phyloP scores from a whole-genome alignment of 2,113 vertebrate genomes.

The Dasyornis broadbenti region DNA sequence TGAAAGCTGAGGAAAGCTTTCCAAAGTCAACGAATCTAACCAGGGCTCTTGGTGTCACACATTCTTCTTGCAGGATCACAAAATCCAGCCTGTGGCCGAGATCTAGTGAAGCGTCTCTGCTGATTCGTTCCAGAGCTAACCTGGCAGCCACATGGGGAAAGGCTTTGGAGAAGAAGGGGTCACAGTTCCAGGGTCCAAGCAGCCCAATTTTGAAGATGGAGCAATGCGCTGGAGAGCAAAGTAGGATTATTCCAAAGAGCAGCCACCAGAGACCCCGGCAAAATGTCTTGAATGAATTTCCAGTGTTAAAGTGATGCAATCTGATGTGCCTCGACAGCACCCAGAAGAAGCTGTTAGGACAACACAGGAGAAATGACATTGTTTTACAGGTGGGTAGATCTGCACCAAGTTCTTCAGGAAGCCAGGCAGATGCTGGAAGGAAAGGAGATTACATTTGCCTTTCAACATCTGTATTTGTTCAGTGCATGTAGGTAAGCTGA shows the following conservation, averaged over 20 bases:
- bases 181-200: slow-evolving; percentile 87
- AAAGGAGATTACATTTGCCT: neutral
- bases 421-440: slow-evolving; percentile 5
- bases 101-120: slow-evolving; percentile 73
- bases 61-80: slow-evolving; percentile 82
- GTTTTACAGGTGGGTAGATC: slow-evolving; percentile 49
- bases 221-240: slow-evolving; percentile 69
- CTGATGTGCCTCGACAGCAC: slow-evolving; percentile 42
- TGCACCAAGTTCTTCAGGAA: neutral
- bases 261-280: slow-evolving; percentile 64
- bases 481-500: neutral
- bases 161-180: slow-evolving; percentile 81
- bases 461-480: fast-evolving
- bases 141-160: slow-evolving; percentile 76
- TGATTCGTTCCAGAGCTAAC: slow-evolving; percentile 81
- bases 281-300: slow-evolving; percentile 19
- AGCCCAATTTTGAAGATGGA: slow-evolving; percentile 85
- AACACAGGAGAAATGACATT: slow-evolving; percentile 74
- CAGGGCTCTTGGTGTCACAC: slow-evolving; percentile 81
- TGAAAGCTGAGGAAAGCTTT: slow-evolving; percentile 75
- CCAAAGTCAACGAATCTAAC: slow-evolving; percentile 74
- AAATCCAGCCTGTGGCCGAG: slow-evolving; percentile 78
- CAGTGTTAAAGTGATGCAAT: slow-evolving; percentile 13
- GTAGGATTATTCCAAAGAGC: slow-evolving; percentile 67
- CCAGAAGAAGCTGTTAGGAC: slow-evolving; percentile 54